Evolutionary conservation across 2,797 vertebrate species (phyloP).

Genomic region (Momotus momota): DNA sequence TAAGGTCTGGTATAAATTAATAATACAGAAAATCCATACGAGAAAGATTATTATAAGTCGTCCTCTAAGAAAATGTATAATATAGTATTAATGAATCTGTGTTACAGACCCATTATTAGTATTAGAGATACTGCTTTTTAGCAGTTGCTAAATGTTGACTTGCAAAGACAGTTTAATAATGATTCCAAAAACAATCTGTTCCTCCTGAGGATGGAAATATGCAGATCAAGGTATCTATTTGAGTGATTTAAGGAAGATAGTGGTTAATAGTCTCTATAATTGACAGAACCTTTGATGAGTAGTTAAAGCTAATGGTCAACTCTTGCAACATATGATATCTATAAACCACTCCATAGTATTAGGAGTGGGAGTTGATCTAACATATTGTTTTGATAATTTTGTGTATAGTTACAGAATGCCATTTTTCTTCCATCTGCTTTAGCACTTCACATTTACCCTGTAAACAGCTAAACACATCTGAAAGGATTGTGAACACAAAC

Average conservation of each 20-base stretch:
- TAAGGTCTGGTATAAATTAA: background rate
- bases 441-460: background rate
- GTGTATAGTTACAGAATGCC: background rate
- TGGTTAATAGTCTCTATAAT: conserved; percentile 38
- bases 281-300: conserved; percentile 25
- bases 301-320: conserved; percentile 21
- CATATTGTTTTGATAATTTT: conserved; percentile 30
- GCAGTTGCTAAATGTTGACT: background rate
- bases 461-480: background rate
- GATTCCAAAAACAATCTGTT: background rate
- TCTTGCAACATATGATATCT: background rate
- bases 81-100: background rate
- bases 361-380: background rate
- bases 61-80: background rate
- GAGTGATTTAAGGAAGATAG: conserved; percentile 14
- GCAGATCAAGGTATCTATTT: background rate
- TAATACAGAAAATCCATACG: background rate
- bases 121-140: background rate
- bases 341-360: background rate
- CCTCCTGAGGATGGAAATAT: background rate
- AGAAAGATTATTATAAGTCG: background rate
- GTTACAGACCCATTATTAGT: background rate
- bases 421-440: background rate
- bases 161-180: background rate
- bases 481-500: background rate